These are phyloP conservation scores for Myzus persicae DNA, from an alignment of 1,140 invertebrate genomes.

Conservation along the genomic window DNA sequence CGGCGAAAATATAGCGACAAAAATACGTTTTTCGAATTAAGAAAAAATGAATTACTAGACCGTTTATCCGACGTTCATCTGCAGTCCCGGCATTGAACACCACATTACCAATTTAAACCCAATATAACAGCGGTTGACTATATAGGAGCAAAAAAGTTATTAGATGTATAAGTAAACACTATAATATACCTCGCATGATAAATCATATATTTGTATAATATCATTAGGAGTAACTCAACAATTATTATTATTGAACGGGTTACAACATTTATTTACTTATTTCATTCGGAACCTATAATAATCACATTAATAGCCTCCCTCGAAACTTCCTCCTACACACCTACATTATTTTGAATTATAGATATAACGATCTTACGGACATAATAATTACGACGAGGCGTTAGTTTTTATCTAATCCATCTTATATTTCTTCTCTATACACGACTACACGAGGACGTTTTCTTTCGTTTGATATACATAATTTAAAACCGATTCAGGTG, in stretches of 20 bases:
- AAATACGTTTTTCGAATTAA: background rate
- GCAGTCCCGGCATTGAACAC: background rate
- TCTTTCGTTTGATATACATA: background rate
- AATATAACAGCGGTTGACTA: background rate
- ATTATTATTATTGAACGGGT: no score
- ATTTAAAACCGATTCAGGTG: background rate
- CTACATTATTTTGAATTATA: background rate
- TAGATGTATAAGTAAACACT: background rate
- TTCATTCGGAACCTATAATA: background rate
- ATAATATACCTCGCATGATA: background rate
- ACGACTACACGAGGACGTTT: background rate
- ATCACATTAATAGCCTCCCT: background rate
- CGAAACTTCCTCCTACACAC: background rate
- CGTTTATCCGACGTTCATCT: background rate
- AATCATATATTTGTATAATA: background rate
- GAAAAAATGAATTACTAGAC: background rate
- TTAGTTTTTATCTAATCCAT: background rate
- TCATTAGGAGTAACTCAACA: background rate
- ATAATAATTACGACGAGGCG: background rate
- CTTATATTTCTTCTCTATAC: background rate
- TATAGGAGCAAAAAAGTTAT: background rate
- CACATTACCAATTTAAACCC: background rate
- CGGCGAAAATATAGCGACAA: background rate
- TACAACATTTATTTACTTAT: no score
- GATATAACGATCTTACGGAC: background rate